Evolutionary conservation across 1,140 invertebrate genomes (phyloP).

Genomic region (Euura saliciscinereae): DNA sequence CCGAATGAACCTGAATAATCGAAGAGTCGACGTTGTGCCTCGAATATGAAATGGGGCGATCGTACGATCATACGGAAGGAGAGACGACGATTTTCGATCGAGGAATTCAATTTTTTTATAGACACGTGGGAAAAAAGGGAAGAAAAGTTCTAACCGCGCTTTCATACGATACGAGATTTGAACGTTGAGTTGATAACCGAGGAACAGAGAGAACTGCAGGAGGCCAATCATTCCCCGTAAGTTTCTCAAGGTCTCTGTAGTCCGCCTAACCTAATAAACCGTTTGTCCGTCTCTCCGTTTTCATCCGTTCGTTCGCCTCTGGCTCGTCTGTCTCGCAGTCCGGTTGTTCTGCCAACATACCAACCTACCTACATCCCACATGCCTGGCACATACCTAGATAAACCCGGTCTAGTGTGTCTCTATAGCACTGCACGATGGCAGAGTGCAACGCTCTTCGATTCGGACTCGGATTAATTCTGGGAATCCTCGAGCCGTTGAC

Average conservation of each 20-base stretch:
- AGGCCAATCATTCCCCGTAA: background rate
- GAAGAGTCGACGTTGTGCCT: background rate
- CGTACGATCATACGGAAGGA: no score
- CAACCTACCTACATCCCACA: background rate
- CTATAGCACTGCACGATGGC: background rate
- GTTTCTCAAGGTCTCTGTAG: background rate
- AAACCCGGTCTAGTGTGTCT: background rate
- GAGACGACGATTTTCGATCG: background rate
- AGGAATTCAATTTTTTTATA: background rate
- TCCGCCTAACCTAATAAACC: conserved; percentile 1
- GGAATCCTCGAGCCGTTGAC: background rate
- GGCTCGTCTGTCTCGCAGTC: background rate
- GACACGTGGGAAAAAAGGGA: background rate
- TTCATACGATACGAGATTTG: background rate
- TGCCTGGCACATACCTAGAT: background rate
- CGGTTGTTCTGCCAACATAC: background rate
- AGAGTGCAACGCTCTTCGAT: background rate
- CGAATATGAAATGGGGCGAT: no score
- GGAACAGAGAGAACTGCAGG: background rate
- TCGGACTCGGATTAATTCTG: background rate
- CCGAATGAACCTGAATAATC: background rate
- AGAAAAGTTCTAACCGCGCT: background rate
- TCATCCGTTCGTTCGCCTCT: background rate
- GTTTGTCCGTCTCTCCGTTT: background rate
- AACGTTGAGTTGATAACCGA: background rate